phyloP scores from a whole-genome alignment of 2,888 invertebrate species.

The Nemurella pictetii region DNA sequence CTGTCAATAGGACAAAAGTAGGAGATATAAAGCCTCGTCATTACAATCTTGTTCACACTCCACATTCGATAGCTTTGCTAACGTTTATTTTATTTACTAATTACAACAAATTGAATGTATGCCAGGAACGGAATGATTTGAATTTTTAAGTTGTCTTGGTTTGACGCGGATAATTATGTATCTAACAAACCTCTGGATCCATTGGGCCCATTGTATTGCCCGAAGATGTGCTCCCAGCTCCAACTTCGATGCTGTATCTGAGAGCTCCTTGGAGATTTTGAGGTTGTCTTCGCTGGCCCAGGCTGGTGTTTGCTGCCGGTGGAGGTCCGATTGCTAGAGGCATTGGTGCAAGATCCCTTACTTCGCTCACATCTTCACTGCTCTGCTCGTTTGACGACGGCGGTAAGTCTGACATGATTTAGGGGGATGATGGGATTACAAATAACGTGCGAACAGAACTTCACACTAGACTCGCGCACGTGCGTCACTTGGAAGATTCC shows the following conservation, averaged over 20 bases:
- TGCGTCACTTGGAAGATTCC: neutral
- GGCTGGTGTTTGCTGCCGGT: neutral
- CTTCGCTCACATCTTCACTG: neutral
- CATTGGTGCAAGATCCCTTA: neutral
- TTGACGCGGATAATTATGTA: neutral
- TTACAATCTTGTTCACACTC: neutral
- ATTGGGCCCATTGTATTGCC: constrained; percentile 63
- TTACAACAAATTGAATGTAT: neutral
- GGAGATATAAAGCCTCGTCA: too few relatives aligned
- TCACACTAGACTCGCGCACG: neutral
- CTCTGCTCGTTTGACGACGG: neutral
- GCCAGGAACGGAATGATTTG: too few relatives aligned
- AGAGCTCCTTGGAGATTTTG: constrained; percentile 62
- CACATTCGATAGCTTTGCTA: neutral
- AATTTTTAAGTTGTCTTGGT: neutral
- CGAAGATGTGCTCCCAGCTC: constrained; percentile 51
- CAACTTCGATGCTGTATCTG: constrained; percentile 69
- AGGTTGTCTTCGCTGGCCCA: constrained; percentile 41
- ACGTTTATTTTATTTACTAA: neutral
- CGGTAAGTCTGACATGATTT: neutral
- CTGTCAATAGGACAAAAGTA: constrained; percentile 57
- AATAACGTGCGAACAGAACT: neutral
- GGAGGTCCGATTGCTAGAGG: neutral
- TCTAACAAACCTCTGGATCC: constrained; percentile 63
- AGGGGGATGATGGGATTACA: neutral